phyloP scores from a whole-genome alignment of 2,888 invertebrate genomes.

The Scaptomyza parva region DNA sequence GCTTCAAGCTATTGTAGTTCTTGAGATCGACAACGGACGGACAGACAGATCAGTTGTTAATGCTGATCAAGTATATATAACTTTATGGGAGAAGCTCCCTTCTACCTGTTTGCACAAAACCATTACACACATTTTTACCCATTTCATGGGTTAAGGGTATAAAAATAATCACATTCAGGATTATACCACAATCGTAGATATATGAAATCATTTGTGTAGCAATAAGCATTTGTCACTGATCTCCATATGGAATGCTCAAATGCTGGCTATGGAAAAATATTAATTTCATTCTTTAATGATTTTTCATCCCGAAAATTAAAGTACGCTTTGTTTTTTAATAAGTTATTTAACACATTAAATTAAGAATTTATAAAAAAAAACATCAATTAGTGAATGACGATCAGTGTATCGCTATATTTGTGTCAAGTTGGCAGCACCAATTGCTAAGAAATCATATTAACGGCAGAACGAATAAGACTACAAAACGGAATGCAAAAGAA shows the following conservation, averaged over 20 bases:
- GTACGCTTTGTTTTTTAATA: background rate
- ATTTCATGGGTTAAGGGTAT: too few relatives aligned
- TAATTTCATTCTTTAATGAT: background rate
- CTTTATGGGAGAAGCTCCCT: too few relatives aligned
- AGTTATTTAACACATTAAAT: background rate
- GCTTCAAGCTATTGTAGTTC: too few relatives aligned
- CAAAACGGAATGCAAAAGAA: conserved; percentile 55
- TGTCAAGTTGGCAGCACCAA: conserved; percentile 29
- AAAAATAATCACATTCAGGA: background rate
- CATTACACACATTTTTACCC: too few relatives aligned
- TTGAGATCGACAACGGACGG: too few relatives aligned
- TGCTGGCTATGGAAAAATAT: background rate
- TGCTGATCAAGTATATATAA: too few relatives aligned
- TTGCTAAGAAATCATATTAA: conserved; percentile 39
- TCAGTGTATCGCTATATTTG: conserved; percentile 9
- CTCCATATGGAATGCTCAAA: background rate
- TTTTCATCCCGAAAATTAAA: background rate
- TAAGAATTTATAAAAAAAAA: background rate
- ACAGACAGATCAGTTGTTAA: too few relatives aligned
- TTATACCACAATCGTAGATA: background rate
- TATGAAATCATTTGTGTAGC: conserved; percentile 5
- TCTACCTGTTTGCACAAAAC: too few relatives aligned
- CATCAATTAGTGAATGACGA: background rate
- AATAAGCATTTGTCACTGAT: conserved; percentile 15
- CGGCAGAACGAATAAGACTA: conserved; percentile 59